phyloP scores from a whole-genome alignment of 2,113 vertebrate genomes.

The Petroica traversi region DNA sequence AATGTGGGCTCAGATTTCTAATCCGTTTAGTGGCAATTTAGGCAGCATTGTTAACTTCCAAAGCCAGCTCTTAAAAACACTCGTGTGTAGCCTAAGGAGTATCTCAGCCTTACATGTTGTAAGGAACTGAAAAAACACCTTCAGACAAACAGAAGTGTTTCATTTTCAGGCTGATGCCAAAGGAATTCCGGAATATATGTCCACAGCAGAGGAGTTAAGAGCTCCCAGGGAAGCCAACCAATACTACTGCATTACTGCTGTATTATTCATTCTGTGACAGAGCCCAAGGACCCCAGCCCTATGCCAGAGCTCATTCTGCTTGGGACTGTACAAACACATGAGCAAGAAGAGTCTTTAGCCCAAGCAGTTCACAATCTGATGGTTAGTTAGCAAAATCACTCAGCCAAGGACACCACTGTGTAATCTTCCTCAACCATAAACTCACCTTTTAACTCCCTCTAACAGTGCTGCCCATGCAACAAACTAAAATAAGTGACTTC shows the following conservation, averaged over 20 bases:
- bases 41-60: not conserved
- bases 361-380: not conserved
- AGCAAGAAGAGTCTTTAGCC: not conserved
- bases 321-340: not conserved
- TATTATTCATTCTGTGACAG: not conserved
- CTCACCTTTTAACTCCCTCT: not conserved
- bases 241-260: not conserved
- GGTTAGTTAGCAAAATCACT: not conserved
- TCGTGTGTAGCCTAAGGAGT: not conserved
- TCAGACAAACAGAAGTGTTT: not conserved
- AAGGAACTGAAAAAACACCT: slow-evolving; percentile 19
- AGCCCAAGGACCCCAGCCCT: not conserved
- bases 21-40: not conserved
- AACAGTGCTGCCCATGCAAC: not conserved
- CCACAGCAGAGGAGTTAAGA: slow-evolving; percentile 8
- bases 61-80: not conserved
- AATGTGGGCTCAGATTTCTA: not conserved
- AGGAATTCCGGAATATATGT: not conserved
- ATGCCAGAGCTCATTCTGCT: not conserved
- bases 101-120: not conserved
- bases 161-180: not conserved
- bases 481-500: not conserved
- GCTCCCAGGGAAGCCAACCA: not conserved
- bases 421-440: not conserved
- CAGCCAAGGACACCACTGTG: not conserved